Conservation (phyloP, 2,113 vertebrate genomes). For the Cathartes aura region DNA sequence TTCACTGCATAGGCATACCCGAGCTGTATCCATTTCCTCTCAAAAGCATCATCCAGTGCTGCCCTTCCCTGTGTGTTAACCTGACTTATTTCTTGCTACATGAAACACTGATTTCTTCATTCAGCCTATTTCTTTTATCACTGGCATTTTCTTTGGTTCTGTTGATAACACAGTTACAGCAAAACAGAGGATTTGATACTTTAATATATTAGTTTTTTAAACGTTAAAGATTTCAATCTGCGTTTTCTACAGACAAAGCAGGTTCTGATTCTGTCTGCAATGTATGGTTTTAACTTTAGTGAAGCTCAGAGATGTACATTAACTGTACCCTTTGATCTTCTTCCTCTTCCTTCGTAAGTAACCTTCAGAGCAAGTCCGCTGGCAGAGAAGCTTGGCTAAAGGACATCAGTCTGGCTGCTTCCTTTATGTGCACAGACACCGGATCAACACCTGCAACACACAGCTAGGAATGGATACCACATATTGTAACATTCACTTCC, state of each 20-base stretch:
- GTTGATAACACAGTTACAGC: background rate
- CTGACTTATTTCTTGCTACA: background rate
- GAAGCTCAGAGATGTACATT: background rate
- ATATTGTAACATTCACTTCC: background rate
- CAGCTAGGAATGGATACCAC: background rate
- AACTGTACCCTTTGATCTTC: background rate
- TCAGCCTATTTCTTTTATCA: background rate
- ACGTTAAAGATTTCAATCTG: background rate
- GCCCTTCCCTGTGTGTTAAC: background rate
- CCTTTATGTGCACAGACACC: background rate
- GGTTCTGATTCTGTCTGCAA: background rate
- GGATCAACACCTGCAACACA: slow-evolving; percentile 29
- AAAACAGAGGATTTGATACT: background rate
- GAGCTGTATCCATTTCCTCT: background rate
- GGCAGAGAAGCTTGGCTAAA: background rate
- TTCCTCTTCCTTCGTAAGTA: background rate
- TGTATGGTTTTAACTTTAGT: background rate
- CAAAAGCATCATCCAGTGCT: background rate
- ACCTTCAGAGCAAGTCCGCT: slow-evolving; percentile 7
- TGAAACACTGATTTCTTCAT: background rate
- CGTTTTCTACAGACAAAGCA: background rate
- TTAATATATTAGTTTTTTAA: background rate
- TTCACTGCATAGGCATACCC: background rate
- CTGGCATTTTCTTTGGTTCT: background rate
- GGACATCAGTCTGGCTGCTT: background rate